Evolutionary conservation across 1,140 invertebrate genomes (phyloP).

Genomic region (Bursaphelenchus mucronatus): DNA sequence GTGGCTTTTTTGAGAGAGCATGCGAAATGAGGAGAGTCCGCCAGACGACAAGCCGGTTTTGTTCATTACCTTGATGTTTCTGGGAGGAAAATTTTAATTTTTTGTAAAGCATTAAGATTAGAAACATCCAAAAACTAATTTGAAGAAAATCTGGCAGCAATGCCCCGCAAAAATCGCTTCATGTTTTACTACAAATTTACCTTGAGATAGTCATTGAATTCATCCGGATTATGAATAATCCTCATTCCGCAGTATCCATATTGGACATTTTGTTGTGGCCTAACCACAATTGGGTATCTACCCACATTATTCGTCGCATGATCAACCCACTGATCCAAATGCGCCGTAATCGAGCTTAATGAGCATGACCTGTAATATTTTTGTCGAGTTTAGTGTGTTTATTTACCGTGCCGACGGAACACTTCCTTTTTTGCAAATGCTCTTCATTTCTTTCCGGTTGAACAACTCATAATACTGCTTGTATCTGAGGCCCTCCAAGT

Average conservation of each 20-base stretch:
- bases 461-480: conserved; percentile 47
- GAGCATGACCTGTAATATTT: conserved; percentile 27
- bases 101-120: too few species aligned
- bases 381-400: not conserved
- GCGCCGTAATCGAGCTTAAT: conserved; percentile 40
- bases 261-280: conserved; percentile 29
- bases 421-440: conserved; percentile 38
- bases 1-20: too few species aligned
- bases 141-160: too few species aligned
- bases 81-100: too few species aligned
- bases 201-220: conserved; percentile 32
- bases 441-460: conserved; percentile 41
- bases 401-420: conserved; percentile 34
- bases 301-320: conserved; percentile 35
- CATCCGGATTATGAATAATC: conserved; percentile 36
- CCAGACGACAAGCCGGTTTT: too few species aligned
- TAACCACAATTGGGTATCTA: conserved; percentile 40
- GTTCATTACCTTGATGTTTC: too few species aligned
- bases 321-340: conserved; percentile 42
- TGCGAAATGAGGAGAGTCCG: too few species aligned
- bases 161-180: too few species aligned
- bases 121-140: too few species aligned
- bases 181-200: conserved; percentile 13
- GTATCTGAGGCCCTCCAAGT: conserved; percentile 31
- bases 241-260: conserved; percentile 44